phyloP scores from a whole-genome alignment of 2,888 invertebrate genomes.

The Dromius quadrimaculatus region DNA sequence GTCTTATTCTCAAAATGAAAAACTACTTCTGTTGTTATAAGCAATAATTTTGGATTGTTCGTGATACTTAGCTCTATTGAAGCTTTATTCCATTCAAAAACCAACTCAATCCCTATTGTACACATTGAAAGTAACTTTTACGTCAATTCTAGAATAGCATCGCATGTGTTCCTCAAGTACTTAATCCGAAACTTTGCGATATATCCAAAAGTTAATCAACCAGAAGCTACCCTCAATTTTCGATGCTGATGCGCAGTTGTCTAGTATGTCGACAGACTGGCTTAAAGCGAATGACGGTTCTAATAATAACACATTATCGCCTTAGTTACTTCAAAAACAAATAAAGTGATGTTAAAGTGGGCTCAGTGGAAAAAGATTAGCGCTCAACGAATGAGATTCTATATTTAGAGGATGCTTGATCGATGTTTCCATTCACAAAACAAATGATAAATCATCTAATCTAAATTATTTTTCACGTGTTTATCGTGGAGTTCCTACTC shows the following conservation, averaged over 20 bases:
- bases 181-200: slow-evolving; percentile 24
- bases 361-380: too few species aligned
- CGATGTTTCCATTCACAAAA: too few species aligned
- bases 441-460: too few species aligned
- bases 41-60: too few species aligned
- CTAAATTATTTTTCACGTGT: too few species aligned
- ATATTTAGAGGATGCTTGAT: too few species aligned
- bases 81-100: too few species aligned
- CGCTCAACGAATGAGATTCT: too few species aligned
- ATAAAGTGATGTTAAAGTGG: slow-evolving; percentile 16
- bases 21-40: too few species aligned
- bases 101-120: slow-evolving; percentile 36
- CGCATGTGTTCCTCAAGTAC: slow-evolving; percentile 27
- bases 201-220: slow-evolving; percentile 44
- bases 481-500: too few species aligned
- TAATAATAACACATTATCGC: slow-evolving; percentile 35
- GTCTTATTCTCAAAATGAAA: too few species aligned
- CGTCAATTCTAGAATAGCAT: slow-evolving; percentile 30
- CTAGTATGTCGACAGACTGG: background rate
- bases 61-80: too few species aligned
- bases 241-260: slow-evolving; percentile 1
- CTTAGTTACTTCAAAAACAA: slow-evolving; percentile 24
- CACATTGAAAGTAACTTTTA: slow-evolving; percentile 25
- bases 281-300: background rate
- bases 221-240: background rate